Evolutionary conservation across 37 sponge, comb jelly and placozoan genomes (phyloP).

Genomic region (Haliclona indistincta): DNA sequence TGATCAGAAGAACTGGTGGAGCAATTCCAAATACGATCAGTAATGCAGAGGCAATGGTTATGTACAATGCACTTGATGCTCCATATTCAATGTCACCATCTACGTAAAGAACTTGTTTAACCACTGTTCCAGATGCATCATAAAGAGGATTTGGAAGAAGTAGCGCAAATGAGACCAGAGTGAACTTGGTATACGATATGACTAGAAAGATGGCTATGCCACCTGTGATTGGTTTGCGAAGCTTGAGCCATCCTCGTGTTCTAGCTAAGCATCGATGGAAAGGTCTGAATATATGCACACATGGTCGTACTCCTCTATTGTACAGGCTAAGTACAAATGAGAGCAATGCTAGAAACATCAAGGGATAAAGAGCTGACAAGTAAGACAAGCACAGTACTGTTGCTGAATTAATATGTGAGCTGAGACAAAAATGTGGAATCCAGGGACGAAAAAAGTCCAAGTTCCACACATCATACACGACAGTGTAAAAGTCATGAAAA

Average conservation of each 20-base stretch:
- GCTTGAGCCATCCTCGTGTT: conserved; percentile 3
- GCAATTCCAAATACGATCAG: neutral
- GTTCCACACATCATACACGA: conserved; percentile 54
- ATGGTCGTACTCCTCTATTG: neutral
- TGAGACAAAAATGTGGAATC: conserved; percentile 32
- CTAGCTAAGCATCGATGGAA: conserved; percentile 18
- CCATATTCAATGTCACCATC: neutral
- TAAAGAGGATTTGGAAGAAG: neutral
- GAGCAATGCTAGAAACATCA: conserved; percentile 30
- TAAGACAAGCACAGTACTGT: conserved; percentile 22
- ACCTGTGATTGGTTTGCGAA: conserved; percentile 35
- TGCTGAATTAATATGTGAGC: neutral
- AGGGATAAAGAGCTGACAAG: conserved; percentile 40
- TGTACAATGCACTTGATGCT: neutral
- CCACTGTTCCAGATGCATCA: neutral
- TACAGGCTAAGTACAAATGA: conserved; percentile 27
- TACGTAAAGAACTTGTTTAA: neutral
- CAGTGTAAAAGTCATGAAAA: neutral
- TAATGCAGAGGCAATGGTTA: neutral
- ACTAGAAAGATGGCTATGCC: conserved; percentile 42
- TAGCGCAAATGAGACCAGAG: conserved; percentile 27
- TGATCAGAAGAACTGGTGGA: neutral
- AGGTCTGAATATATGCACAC: conserved; percentile 26
- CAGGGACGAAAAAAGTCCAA: conserved; percentile 41
- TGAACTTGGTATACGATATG: conserved; percentile 46